A percentile compares a stretch with the other conserved stretches of the same genome.
These are phyloP conservation scores for Ophion obscuratus DNA, from an alignment of 2,888 invertebrate genomes.

Conservation along the genomic window DNA sequence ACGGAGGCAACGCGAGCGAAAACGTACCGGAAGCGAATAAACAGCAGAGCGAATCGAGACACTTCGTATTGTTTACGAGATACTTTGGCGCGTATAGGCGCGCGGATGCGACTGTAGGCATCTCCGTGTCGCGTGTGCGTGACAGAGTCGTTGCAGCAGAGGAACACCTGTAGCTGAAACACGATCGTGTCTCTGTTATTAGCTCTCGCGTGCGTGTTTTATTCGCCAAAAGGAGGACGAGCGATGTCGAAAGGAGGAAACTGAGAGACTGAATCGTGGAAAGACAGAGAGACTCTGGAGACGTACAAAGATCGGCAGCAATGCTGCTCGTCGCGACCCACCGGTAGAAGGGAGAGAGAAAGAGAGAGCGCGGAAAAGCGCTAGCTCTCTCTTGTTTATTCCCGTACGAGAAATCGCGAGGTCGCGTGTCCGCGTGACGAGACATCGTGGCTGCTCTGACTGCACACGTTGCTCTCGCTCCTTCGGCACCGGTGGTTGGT, in stretches of 20 bases:
- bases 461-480: constrained; percentile 31
- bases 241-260: not conserved
- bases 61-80: constrained; percentile 5
- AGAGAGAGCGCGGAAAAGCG: constrained; percentile 60
- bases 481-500: not conserved
- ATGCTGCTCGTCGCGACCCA: constrained; percentile 28
- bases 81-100: not conserved
- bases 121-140: not conserved
- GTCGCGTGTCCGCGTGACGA: constrained; percentile 29
- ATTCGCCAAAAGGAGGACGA: not conserved
- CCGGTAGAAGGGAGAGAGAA: constrained; percentile 24
- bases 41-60: not conserved
- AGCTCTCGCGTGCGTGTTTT: not conserved
- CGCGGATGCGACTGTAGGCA: no score
- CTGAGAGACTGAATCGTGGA: not conserved
- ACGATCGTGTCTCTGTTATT: not conserved
- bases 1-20: not conserved
- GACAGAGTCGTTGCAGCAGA: not conserved
- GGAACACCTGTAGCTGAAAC: constrained; percentile 1
- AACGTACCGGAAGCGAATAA: not conserved
- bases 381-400: not conserved
- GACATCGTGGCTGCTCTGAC: not conserved
- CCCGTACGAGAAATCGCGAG: constrained; percentile 24
- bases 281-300: not conserved
- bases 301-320: constrained; percentile 57